phyloP scores from a whole-genome alignment of 2,797 vertebrate species.

The Xiphorhynchus erythropygius region DNA sequence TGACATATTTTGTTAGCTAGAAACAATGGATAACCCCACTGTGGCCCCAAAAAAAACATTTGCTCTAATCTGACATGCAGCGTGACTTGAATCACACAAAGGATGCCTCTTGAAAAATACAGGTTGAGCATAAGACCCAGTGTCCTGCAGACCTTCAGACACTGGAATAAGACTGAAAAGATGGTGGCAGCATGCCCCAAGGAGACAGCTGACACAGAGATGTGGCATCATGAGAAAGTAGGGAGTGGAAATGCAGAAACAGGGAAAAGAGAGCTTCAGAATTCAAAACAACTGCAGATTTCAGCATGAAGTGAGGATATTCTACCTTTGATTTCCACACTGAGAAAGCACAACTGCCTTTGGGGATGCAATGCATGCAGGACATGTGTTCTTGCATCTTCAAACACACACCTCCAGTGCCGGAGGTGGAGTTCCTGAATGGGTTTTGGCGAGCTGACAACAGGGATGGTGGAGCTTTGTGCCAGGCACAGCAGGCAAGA shows the following conservation, averaged over 20 bases:
- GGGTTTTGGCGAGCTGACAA: neutral
- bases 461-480: neutral
- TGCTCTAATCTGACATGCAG: neutral
- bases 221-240: neutral
- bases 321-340: neutral
- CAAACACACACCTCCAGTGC: neutral
- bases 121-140: rapidly evolving
- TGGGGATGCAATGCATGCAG: neutral
- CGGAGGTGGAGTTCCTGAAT: neutral
- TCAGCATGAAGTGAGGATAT: neutral
- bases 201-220: neutral
- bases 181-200: neutral
- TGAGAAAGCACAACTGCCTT: neutral
- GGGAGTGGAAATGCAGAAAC: neutral
- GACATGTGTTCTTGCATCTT: neutral
- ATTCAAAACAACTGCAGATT: neutral
- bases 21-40: neutral
- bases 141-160: neutral
- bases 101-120: neutral
- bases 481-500: neutral
- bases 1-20: neutral
- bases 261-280: neutral
- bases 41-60: neutral
- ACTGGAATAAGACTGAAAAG: neutral
- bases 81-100: neutral